phyloP scores from a whole-genome alignment of 1,140 invertebrate species.

The Hormaphis cornu region DNA sequence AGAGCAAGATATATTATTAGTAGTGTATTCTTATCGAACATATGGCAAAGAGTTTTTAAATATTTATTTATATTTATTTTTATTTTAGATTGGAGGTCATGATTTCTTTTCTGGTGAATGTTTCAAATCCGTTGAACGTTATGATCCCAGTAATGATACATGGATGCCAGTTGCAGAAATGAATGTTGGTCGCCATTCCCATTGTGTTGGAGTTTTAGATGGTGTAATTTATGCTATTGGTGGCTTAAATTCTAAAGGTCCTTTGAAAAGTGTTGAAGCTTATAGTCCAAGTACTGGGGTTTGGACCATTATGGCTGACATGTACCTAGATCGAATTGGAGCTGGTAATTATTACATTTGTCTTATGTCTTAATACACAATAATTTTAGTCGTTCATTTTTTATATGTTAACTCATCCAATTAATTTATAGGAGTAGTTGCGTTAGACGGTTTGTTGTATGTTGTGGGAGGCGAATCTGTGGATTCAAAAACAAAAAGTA shows the following conservation, averaged over 20 bases:
- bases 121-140: slow-evolving; percentile 82
- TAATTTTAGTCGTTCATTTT: too few relatives aligned
- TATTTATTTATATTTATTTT: slow-evolving; percentile 1
- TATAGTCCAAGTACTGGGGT: slow-evolving; percentile 67
- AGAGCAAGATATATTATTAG: too few relatives aligned
- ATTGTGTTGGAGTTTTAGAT: slow-evolving; percentile 81
- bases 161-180: slow-evolving; percentile 80
- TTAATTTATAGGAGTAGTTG: slow-evolving; percentile 60
- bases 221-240: slow-evolving; percentile 81
- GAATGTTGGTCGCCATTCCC: slow-evolving; percentile 76
- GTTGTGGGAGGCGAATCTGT: slow-evolving; percentile 92
- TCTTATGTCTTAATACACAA: too few relatives aligned
- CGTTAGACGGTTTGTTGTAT: slow-evolving; percentile 72
- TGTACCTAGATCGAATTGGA: slow-evolving; percentile 83
- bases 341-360: slow-evolving; percentile 53
- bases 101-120: slow-evolving; percentile 83
- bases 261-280: slow-evolving; percentile 78
- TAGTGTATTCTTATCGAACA: too few relatives aligned
- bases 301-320: slow-evolving; percentile 83
- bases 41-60: too few relatives aligned
- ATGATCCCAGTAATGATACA: slow-evolving; percentile 70
- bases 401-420: neutral
- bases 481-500: slow-evolving; percentile 73
- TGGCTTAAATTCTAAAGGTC: slow-evolving; percentile 78
- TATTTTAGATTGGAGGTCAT: slow-evolving; percentile 73